phyloP scores from a whole-genome alignment of 2,888 invertebrate genomes.

The Cosmia pyralina region DNA sequence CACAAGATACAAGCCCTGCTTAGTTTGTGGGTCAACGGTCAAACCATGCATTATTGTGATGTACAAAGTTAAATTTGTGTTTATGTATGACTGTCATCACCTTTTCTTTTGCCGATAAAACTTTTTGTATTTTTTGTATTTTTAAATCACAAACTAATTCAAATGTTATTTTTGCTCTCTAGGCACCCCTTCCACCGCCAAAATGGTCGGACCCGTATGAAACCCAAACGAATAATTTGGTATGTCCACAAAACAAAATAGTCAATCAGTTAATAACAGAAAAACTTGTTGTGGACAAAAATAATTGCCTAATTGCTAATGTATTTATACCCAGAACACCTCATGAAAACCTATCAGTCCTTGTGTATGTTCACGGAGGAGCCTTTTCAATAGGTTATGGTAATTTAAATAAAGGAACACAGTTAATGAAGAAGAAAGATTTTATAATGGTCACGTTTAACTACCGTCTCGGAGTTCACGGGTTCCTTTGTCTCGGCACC shows the following conservation, averaged over 20 bases:
- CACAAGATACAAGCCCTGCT: too few species aligned
- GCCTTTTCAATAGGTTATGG: slow-evolving; percentile 68
- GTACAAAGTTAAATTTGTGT: too few species aligned
- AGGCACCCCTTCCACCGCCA: slow-evolving; percentile 73
- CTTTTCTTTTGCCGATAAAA: too few species aligned
- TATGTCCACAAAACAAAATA: slow-evolving; percentile 67
- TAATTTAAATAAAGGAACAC: slow-evolving; percentile 45
- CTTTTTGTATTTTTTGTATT: too few species aligned
- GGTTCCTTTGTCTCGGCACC: not conserved
- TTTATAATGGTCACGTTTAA: not conserved
- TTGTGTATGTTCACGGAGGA: slow-evolving; percentile 73
- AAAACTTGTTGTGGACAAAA: slow-evolving; percentile 65
- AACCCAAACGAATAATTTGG: slow-evolving; percentile 63
- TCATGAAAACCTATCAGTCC: slow-evolving; percentile 66
- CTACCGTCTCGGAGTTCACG: not conserved
- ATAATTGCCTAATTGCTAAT: slow-evolving; percentile 81
- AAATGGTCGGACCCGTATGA: slow-evolving; percentile 66
- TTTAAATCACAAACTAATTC: not conserved
- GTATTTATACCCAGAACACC: slow-evolving; percentile 78
- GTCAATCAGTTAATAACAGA: not conserved
- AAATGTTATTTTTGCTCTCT: slow-evolving; percentile 31
- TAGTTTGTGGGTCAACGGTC: too few species aligned
- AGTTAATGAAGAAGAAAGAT: slow-evolving; percentile 54
- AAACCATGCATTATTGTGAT: too few species aligned
- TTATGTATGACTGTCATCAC: too few species aligned